phyloP scores from a whole-genome alignment of 92 coral and sea anemone genomes.

The Bergia puertoricense region DNA sequence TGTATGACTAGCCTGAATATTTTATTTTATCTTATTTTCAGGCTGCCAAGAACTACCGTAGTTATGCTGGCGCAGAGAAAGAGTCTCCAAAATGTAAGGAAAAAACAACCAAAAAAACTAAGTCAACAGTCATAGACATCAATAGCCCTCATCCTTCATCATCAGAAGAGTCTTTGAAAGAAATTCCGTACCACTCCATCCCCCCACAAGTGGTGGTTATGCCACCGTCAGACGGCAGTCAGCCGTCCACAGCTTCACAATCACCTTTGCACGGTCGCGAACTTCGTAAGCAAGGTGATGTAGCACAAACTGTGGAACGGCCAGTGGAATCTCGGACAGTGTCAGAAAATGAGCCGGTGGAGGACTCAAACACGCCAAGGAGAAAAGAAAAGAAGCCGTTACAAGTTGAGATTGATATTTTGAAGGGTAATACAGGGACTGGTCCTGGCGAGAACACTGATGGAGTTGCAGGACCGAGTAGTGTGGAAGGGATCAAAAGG shows the following conservation, averaged over 20 bases:
- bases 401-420: constrained; percentile 25
- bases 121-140: constrained; percentile 12
- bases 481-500: not conserved
- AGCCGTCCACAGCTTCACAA: not conserved
- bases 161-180: constrained; percentile 41
- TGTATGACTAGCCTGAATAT: not conserved
- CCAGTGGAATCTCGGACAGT: not conserved
- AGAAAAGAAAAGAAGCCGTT: constrained; percentile 8
- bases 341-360: not conserved
- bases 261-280: not conserved
- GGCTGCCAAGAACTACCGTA: constrained; percentile 39
- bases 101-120: not conserved
- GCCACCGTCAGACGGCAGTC: not conserved
- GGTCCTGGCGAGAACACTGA: constrained; percentile 1
- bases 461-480: not conserved
- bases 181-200: constrained; percentile 18
- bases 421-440: constrained; percentile 1
- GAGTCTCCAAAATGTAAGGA: not conserved
- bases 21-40: not conserved
- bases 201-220: not conserved
- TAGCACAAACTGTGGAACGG: not conserved
- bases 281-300: not conserved
- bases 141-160: constrained; percentile 28
- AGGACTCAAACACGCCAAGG: not conserved
- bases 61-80: constrained; percentile 25